Base-by-base conservation (phyloP, 2,797 vertebrate species). In the Syngnathus acus region DNA sequence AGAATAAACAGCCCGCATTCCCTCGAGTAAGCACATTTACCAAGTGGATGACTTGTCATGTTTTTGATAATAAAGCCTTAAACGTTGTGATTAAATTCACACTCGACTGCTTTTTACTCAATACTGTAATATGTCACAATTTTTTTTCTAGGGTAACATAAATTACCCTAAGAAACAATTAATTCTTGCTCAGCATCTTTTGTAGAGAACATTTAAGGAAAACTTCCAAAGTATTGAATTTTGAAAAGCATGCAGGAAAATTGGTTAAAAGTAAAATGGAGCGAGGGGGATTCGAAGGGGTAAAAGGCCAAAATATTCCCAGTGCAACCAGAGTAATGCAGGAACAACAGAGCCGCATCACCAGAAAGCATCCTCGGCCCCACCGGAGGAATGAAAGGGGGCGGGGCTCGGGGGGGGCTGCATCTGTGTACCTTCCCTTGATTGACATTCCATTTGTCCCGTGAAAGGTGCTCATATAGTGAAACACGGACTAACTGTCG, bases 381-480 rank as follows among this genome's bases (percentile, higher is more conserved):
- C 81, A 69, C 64, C 65, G 39, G 69, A 84, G 84, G 74, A 79
- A 63, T 11, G 39, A 3, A 42, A 14, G 42, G 60, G 60, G 40
- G 21, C 21, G 42, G 26, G 16, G 37, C 48, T 19, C 14, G 47
- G 32, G 32, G 32, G 32, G 32, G 48, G 43, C 50, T 21, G 77
- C 86, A 81, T 87, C 84, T 85, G 83, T 85, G 88, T 82, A 82
- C 82, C 58, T 23, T 47, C 23, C 51, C 81, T 79, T 90, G 90
- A 91, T 88, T 92, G 90, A 89, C 91, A 87, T 91, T 90, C 89
- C 89, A 92, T 91, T 92, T 92, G 90, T 89, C 84, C 87, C 71
- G 60, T 86, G 89, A 91, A 90, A 90, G 89, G 87, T 86, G 87
- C 86, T 90, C 88, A 89, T 88, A 89, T 82, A 84, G 76, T 72